phyloP scores from a whole-genome alignment of 1,140 invertebrate species.

The Pygmarrhopalites habei region DNA sequence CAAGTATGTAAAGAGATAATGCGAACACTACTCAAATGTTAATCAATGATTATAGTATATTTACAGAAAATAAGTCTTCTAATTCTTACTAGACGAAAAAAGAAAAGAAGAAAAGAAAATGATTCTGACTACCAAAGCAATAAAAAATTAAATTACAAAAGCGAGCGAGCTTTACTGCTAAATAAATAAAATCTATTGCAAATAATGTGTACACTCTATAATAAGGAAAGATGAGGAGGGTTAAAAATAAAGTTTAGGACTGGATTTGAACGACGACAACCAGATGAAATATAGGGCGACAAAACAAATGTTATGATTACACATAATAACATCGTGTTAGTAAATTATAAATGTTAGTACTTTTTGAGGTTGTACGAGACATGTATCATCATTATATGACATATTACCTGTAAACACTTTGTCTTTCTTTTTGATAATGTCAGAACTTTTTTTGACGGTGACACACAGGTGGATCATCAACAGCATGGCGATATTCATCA shows the following conservation, averaged over 20 bases:
- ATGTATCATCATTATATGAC: too few species aligned
- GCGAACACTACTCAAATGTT: neutral
- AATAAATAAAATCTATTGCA: neutral
- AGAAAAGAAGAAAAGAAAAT: neutral
- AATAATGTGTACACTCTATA: neutral
- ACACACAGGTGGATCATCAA: conserved; percentile 92
- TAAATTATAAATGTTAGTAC: too few species aligned
- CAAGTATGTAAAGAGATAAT: neutral
- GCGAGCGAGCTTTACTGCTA: neutral
- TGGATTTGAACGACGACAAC: neutral
- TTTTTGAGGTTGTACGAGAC: too few species aligned
- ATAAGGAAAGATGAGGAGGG: neutral
- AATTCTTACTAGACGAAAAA: neutral
- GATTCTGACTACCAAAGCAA: neutral
- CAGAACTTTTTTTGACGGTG: conserved; percentile 71
- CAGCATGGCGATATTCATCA: conserved; percentile 96
- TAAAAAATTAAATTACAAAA: neutral
- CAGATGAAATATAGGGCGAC: neutral
- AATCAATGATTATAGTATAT: neutral
- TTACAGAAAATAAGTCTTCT: neutral
- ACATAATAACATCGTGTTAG: too few species aligned
- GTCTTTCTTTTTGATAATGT: conserved; percentile 64
- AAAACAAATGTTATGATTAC: too few species aligned
- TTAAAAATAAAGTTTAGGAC: neutral
- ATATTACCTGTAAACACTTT: conserved; percentile 73